phyloP scores from a whole-genome alignment of 2,797 vertebrate species.

The Esox masquinongy region DNA sequence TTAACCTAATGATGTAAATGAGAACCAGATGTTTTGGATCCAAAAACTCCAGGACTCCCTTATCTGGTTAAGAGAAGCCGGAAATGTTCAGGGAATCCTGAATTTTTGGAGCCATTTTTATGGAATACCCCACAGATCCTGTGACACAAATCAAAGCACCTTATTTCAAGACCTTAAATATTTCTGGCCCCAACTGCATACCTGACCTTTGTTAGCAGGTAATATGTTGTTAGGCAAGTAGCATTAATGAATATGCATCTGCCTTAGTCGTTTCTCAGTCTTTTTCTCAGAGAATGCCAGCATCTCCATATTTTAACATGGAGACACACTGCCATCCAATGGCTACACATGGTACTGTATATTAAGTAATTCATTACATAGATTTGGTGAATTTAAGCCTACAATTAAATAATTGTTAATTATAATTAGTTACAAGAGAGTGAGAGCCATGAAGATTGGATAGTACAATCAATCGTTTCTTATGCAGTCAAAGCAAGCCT shows the following conservation, averaged over 20 bases:
- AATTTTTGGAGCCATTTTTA: too few species aligned
- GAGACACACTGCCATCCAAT: slow-evolving; percentile 78
- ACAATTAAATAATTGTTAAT: background rate
- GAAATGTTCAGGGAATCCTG: too few species aligned
- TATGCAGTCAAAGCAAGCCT: background rate
- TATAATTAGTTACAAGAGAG: background rate
- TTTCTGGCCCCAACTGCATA: background rate
- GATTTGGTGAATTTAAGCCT: background rate
- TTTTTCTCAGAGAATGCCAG: slow-evolving; percentile 6
- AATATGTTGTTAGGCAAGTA: background rate
- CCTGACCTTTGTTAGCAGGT: background rate
- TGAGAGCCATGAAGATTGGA: background rate
- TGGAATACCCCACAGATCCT: too few species aligned
- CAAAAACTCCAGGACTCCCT: too few species aligned
- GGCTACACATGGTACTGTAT: slow-evolving; percentile 39
- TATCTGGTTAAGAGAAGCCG: too few species aligned
- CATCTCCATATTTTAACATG: slow-evolving; percentile 37
- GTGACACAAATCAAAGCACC: too few species aligned
- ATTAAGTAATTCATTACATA: background rate
- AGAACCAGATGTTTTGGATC: too few species aligned
- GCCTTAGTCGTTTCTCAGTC: background rate
- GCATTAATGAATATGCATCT: slow-evolving; percentile 35
- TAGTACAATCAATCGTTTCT: background rate
- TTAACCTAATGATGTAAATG: too few species aligned
- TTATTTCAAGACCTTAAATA: too few species aligned